A percentile compares a stretch with the other conserved stretches of the same genome.
Evolutionary conservation across 2,113 vertebrate species (phyloP).

Genomic region (Danio rerio): GRCz12tu NC_133195.1:35647001-35647500

Average conservation of each 20-base stretch:
- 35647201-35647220: background rate
- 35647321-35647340: no score
- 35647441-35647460: no score
- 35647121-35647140: background rate
- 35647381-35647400: no score
- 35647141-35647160: background rate
- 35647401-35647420: no score
- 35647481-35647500: no score
- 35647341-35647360: no score
- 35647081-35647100: background rate
- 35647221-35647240: background rate
- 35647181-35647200: background rate
- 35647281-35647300: constrained; percentile 8
- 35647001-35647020: background rate
- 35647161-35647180: background rate
- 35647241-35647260: background rate
- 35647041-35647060: background rate
- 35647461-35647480: no score
- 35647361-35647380: no score
- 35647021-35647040: background rate
- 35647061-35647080: background rate
- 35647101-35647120: background rate
- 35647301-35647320: background rate
- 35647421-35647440: no score
- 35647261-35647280: background rate